Base-by-base conservation (phyloP, 2,888 invertebrate species). In the Rhodophaea formosa region DNA sequence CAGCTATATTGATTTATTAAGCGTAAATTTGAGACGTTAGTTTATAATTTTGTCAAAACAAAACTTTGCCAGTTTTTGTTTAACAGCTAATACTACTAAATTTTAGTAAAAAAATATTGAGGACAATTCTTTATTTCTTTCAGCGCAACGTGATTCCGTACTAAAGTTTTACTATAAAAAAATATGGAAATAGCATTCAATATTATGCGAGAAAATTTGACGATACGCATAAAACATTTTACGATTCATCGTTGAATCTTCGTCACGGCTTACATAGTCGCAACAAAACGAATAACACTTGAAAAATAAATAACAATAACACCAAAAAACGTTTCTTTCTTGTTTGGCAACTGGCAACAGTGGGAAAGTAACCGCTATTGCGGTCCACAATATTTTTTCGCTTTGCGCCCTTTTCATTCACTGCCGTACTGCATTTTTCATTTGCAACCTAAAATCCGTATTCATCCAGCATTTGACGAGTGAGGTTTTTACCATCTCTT, bases 401-500 rank as follows among this genome's bases (percentile, higher is more conserved):
- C 75, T 77, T 77, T 79, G 68, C 70, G 65, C 65, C 69, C 72
- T 72, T 77, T 73, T 79, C 85, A 81, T 88, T 88, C 84, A 86
- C 75, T 70, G 74, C 74, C 63, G 73, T 74, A 68, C 75, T 87
- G 86, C 82, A 88, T 88, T 88, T 89, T 88, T 86, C 80, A 88
- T 88, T 86, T 74, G 74, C 70, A 78, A 77, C 44, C 53, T 60
- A 66, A 62, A 65, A 59, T 62, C 53, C 30, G 53, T 30, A 44
- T 54, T 44, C 44, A 46, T 23, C 42, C 12, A 32, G 53, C 8
- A 29, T 23, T 29, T 29, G 53, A 53, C 44, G 43, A 44, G 30
- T 32, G 15, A 44, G 29, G 32, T 8, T 8, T n/a, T 16, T 35
- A 23, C 3, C 23, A 23, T 23, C 23, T 23, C 23, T 2, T 23